Conservation (phyloP, 2,797 vertebrate species). For the Cichlasoma orientale region DNA sequence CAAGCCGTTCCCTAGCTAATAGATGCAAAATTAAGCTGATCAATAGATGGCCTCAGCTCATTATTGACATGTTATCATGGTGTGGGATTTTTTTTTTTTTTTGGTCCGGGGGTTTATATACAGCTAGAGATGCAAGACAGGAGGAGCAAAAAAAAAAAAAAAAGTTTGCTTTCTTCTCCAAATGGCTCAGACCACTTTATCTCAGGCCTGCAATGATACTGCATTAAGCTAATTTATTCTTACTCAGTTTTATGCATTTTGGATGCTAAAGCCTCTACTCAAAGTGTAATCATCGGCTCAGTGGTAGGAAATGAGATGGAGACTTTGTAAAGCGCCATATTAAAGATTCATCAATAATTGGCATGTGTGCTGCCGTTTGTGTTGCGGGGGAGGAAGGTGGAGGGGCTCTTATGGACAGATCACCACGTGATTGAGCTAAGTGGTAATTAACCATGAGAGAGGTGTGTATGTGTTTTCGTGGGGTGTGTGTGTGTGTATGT, state of each 20-base stretch:
- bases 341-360: constrained; percentile 84
- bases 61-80: constrained; percentile 81
- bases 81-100: constrained; percentile 73
- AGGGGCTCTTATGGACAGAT: constrained; percentile 66
- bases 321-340: constrained; percentile 76
- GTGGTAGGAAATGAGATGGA: constrained; percentile 73
- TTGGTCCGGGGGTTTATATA: constrained; percentile 66
- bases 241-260: constrained; percentile 5
- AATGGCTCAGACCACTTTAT: constrained; percentile 53
- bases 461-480: constrained; percentile 37
- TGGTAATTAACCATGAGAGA: constrained; percentile 74
- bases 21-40: constrained; percentile 85
- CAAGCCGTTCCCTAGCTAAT: constrained; percentile 81
- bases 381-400: constrained; percentile 49
- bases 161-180: constrained; percentile 46
- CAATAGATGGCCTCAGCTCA: constrained; percentile 83
- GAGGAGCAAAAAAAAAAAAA: constrained; percentile 13
- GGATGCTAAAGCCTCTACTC: constrained; percentile 21
- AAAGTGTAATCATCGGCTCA: constrained; percentile 66
- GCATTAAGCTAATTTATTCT: constrained; percentile 51
- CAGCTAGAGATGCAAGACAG: constrained; percentile 48
- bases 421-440: constrained; percentile 76
- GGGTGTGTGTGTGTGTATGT: neutral
- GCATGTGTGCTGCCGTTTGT: constrained; percentile 77
- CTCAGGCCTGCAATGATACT: constrained; percentile 36